phyloP scores from a whole-genome alignment of 2,888 invertebrate species.

The Sympetrum striolatum region DNA sequence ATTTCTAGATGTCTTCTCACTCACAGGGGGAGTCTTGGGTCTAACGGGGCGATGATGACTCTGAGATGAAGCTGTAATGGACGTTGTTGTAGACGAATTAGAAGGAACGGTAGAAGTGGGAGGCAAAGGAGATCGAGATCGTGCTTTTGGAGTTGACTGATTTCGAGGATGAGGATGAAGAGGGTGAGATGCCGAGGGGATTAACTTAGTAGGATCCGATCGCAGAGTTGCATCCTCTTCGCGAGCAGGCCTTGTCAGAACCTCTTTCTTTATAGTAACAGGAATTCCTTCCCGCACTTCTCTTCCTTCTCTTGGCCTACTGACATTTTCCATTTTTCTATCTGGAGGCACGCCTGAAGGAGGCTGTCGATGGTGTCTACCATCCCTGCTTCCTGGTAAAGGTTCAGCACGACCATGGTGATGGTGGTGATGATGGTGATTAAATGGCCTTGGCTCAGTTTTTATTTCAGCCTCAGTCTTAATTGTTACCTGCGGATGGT shows the following conservation, averaged over 20 bases:
- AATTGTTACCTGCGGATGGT: conserved; percentile 41
- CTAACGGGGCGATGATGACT: conserved; percentile 57
- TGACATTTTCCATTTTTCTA: background rate
- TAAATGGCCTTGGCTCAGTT: conserved; percentile 36
- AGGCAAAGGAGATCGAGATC: conserved; percentile 32
- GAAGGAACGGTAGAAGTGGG: conserved; percentile 58
- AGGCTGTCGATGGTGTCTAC: conserved; percentile 24
- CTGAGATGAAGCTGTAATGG: conserved; percentile 61
- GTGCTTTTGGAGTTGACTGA: conserved; percentile 14
- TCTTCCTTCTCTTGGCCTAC: conserved; percentile 52
- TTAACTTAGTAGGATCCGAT: background rate
- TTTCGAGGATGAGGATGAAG: conserved; percentile 1
- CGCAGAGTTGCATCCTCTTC: background rate
- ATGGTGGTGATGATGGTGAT: conserved; percentile 34
- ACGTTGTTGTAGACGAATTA: conserved; percentile 68
- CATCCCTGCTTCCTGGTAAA: conserved; percentile 29
- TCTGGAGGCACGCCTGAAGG: conserved; percentile 7
- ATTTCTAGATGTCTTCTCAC: conserved; percentile 51
- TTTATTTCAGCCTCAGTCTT: conserved; percentile 45
- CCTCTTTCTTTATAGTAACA: conserved; percentile 54
- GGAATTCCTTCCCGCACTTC: conserved; percentile 64
- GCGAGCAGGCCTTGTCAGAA: background rate
- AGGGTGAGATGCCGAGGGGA: background rate
- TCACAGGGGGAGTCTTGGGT: conserved; percentile 63
- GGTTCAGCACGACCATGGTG: conserved; percentile 7